phyloP scores from a whole-genome alignment of 2,888 invertebrate species.

The Luperina testacea region DNA sequence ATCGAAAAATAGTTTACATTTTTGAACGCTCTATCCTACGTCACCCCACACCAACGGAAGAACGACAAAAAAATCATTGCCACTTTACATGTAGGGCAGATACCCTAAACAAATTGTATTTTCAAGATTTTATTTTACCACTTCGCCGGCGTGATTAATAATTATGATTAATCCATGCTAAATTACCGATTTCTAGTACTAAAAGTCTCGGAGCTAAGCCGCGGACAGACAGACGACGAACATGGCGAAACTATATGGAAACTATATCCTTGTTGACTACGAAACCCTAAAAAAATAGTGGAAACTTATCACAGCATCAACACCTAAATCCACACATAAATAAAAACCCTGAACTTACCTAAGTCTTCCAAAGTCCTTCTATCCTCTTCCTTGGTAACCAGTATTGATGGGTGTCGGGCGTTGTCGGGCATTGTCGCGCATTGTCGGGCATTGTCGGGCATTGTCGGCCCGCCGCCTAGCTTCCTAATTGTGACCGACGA shows the following conservation, averaged over 20 bases:
- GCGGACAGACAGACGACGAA: neutral
- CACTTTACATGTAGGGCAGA: neutral
- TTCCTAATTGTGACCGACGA: slow-evolving; percentile 64
- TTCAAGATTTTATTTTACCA: neutral
- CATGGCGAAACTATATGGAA: neutral
- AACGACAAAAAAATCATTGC: neutral
- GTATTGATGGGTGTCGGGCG: slow-evolving; percentile 59
- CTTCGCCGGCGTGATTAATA: neutral
- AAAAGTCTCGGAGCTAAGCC: too few relatives aligned
- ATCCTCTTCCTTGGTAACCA: slow-evolving; percentile 39
- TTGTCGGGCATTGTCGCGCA: slow-evolving; percentile 32
- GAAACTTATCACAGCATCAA: neutral
- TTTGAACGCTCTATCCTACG: neutral
- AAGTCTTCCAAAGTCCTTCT: slow-evolving; percentile 16
- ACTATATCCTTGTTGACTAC: neutral
- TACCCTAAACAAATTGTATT: neutral
- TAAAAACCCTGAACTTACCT: slow-evolving; percentile 26
- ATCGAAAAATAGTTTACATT: neutral
- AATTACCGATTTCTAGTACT: neutral
- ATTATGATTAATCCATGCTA: too few relatives aligned
- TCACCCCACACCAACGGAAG: neutral
- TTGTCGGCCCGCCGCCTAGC: slow-evolving; percentile 32
- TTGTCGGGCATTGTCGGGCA: slow-evolving; percentile 26
- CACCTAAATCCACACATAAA: slow-evolving; percentile 16
- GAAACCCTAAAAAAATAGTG: neutral